These are phyloP conservation scores for Anagyrus pseudococci DNA, from an alignment of 2,888 invertebrate genomes.

Conservation along the genomic window DNA sequence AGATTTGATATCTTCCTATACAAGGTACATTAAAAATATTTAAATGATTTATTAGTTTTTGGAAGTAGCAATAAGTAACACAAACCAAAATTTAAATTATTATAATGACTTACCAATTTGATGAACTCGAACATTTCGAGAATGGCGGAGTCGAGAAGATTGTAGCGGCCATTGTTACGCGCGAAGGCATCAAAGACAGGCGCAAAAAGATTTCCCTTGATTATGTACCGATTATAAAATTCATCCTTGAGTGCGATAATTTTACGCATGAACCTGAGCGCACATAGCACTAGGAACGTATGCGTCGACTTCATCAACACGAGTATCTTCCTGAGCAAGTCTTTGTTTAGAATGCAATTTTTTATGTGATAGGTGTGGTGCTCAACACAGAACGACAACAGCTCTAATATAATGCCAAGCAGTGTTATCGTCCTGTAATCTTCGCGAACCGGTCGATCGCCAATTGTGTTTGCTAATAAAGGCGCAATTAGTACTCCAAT, in stretches of 20 bases:
- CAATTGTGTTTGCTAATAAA: slow-evolving; percentile 89
- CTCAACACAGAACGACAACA: slow-evolving; percentile 97
- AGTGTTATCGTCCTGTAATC: slow-evolving; percentile 97
- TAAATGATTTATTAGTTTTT: neutral
- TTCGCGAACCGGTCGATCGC: slow-evolving; percentile 88
- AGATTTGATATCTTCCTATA: slow-evolving; percentile 84
- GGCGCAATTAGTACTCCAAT: slow-evolving; percentile 96
- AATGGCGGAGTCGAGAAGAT: slow-evolving; percentile 97
- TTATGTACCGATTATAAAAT: slow-evolving; percentile 96
- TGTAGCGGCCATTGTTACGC: slow-evolving; percentile 96
- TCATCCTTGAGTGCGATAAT: slow-evolving; percentile 98
- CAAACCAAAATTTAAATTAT: neutral
- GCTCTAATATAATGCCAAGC: slow-evolving; percentile 90
- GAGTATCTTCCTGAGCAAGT: slow-evolving; percentile 91
- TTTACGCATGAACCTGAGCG: slow-evolving; percentile 95
- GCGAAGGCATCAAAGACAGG: slow-evolving; percentile 96
- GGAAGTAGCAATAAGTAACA: neutral
- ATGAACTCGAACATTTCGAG: slow-evolving; percentile 99
- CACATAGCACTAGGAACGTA: slow-evolving; percentile 95
- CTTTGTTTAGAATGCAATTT: slow-evolving; percentile 96
- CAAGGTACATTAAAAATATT: neutral
- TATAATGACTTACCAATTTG: slow-evolving; percentile 68
- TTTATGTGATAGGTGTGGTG: slow-evolving; percentile 99
- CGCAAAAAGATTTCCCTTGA: slow-evolving; percentile 92
- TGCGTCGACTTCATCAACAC: slow-evolving; percentile 97